A percentile compares a stretch with the other conserved stretches of the same genome.
These are phyloP conservation scores for Seriola aureovittata DNA, from an alignment of 2,113 vertebrate species.

Conservation along the genomic window DNA sequence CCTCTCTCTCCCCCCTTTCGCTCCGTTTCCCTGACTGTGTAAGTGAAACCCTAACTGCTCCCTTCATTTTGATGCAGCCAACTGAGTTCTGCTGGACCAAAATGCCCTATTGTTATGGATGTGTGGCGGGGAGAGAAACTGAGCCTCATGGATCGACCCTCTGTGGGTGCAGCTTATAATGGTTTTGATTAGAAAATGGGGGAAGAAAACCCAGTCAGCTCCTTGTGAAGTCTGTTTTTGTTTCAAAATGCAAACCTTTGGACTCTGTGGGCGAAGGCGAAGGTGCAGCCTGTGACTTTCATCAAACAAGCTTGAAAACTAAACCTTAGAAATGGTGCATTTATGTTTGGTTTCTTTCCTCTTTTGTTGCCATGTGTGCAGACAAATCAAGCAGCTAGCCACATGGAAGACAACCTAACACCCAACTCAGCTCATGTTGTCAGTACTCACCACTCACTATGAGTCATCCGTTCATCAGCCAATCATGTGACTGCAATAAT, in stretches of 20 bases:
- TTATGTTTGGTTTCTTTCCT: neutral
- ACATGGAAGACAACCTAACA: neutral
- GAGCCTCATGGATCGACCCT: slow-evolving; percentile 50
- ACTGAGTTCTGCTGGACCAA: slow-evolving; percentile 75
- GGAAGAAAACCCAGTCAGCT: slow-evolving; percentile 43
- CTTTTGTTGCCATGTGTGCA: neutral
- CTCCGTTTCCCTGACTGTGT: slow-evolving; percentile 62
- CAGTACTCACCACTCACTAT: neutral
- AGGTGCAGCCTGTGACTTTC: slow-evolving; percentile 20
- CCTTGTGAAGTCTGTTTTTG: slow-evolving; percentile 53
- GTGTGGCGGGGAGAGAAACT: slow-evolving; percentile 63
- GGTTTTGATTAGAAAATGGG: slow-evolving; percentile 65
- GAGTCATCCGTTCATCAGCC: slow-evolving; percentile 12
- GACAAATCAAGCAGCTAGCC: neutral
- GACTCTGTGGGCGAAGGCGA: slow-evolving; percentile 18
- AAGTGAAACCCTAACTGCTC: slow-evolving; percentile 80
- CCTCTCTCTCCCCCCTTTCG: slow-evolving; percentile 29
- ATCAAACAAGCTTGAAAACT: slow-evolving; percentile 8
- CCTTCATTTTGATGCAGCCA: slow-evolving; percentile 78
- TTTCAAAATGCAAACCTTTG: slow-evolving; percentile 38
- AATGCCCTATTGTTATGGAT: slow-evolving; percentile 75
- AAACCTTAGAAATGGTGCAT: neutral
- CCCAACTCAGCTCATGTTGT: slow-evolving; percentile 9
- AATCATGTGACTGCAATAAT: slow-evolving; percentile 7
- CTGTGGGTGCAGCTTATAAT: slow-evolving; percentile 61